Evolutionary conservation across 2,113 vertebrate species (phyloP), one percentile per base, ranked within the genome.

Genomic region (Pachypanchax playfairii): DNA sequence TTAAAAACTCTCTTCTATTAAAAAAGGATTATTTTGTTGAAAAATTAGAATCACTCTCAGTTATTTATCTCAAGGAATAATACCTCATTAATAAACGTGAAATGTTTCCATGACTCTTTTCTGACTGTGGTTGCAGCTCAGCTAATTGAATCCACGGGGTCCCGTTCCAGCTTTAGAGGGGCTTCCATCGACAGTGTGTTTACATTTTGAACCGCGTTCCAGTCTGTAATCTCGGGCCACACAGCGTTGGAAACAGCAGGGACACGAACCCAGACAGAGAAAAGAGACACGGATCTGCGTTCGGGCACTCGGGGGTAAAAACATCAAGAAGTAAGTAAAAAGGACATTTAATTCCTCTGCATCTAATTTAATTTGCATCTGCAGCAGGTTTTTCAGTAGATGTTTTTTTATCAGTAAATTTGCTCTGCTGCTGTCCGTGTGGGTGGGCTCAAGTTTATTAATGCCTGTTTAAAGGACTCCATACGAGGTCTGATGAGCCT

Each of bases 361-460:
- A 85, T 80, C 82, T 88, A n/a, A n/a, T n/a, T 72, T 50, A 74
- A 22, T 80, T 57, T 33, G 63, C 82, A 86, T 79, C 82, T 85
- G 83, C 65, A 39, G 60, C 59, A 66, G 14, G 21, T 70, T 49
- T 26, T n/a, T 70, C 48, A 73, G 49, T 4, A 83, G 73, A 87
- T 86, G 73, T 78, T 56, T 44, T 4, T 72, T 83, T 85, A 88
- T 86, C 79, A 63, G 52, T n/a, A 50, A 66, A 77, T 56, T 60
- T 54, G 59, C 74, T 42, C 55, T 57, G 15, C 22, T 21, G 55
- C 8, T 46, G 66, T 39, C 65, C 12, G 36, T 60, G 75, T 90
- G 84, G 85, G 90, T 89, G 87, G 88, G 57, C 86, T 35, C 17
- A 26, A 51, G 42, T 81, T 77, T 78, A 85, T 67, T 82, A 63